Percentiles rank a stretch among this genome's conserved stretches.
Conservation (phyloP, 2,888 invertebrate genomes). For the Branchipolynoe longqiensis region DNA sequence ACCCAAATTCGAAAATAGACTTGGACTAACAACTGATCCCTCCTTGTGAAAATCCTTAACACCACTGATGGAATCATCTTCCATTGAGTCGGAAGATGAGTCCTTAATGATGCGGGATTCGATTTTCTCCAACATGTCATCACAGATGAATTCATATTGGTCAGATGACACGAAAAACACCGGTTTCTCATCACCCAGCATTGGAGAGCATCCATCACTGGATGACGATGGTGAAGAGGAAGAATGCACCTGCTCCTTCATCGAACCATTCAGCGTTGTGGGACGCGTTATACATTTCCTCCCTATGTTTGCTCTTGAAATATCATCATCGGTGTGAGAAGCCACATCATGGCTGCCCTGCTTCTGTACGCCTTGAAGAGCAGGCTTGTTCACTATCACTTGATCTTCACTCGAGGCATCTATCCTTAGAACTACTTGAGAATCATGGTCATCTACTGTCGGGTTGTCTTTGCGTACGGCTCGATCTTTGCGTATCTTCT, state of each 20-base stretch:
- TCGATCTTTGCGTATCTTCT: too few relatives aligned
- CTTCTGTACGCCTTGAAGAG: background rate
- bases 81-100: conserved; percentile 45
- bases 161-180: conserved; percentile 52
- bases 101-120: conserved; percentile 50
- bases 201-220: conserved; percentile 1
- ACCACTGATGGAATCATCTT: conserved; percentile 49
- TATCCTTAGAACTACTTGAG: background rate
- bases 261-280: background rate
- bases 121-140: conserved; percentile 22
- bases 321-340: too few relatives aligned
- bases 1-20: conserved; percentile 25
- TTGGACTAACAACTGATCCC: conserved; percentile 51
- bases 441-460: background rate
- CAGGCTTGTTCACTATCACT: background rate
- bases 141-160: conserved; percentile 42
- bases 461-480: background rate
- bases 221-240: conserved; percentile 20
- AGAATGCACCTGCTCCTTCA: background rate
- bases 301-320: background rate
- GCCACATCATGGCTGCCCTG: background rate
- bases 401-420: background rate
- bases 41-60: conserved; percentile 45
- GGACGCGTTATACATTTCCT: conserved; percentile 13
- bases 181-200: conserved; percentile 32